These are phyloP conservation scores for Corythornis leucogaster DNA, from an alignment of 2,797 vertebrate genomes.

Conservation along the genomic window DNA sequence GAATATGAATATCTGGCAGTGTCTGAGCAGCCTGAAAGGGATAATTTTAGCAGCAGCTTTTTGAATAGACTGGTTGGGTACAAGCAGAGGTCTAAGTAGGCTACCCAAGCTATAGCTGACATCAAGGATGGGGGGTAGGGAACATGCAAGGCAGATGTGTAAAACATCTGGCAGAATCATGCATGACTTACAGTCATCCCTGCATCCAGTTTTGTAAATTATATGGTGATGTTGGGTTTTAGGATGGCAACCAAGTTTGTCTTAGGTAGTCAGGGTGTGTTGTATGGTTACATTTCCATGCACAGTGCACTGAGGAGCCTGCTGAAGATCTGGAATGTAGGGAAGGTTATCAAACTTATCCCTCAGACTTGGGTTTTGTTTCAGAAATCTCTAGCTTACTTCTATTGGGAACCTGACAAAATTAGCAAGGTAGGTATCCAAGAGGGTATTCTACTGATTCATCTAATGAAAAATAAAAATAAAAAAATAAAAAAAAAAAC, in stretches of 20 bases:
- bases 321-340: rapidly evolving
- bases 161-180: background rate
- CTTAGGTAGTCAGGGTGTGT: background rate
- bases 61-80: constrained; percentile 1
- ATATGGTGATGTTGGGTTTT: background rate
- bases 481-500: too few relatives aligned
- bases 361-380: background rate
- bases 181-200: background rate
- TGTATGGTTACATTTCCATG: background rate
- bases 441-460: background rate
- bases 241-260: background rate
- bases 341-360: background rate
- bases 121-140: background rate
- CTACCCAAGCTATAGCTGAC: background rate
- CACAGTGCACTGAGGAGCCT: background rate
- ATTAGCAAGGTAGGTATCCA: background rate
- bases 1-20: constrained; percentile 30
- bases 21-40: constrained; percentile 8
- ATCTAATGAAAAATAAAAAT: background rate
- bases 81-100: constrained; percentile 19
- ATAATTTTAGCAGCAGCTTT: constrained; percentile 46
- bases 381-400: background rate
- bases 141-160: background rate
- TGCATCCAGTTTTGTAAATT: background rate
- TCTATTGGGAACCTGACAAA: background rate